Percentiles rank a stretch among this genome's conserved stretches.
Evolutionary conservation across 2,113 vertebrate genomes (phyloP).

Genomic region (Dasyurus viverrinus): DNA sequence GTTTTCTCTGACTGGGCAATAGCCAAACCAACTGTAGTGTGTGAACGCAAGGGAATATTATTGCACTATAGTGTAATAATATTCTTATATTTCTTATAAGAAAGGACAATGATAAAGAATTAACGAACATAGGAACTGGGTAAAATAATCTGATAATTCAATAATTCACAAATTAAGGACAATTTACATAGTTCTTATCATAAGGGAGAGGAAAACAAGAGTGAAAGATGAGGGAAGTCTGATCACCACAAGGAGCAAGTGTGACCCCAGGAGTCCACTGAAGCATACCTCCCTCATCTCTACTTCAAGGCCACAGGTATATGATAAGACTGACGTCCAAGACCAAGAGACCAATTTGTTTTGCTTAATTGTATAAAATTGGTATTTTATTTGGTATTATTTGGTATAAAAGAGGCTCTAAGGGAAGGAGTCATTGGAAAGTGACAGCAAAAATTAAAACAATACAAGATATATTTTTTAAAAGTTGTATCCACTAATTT

Average conservation of each 20-base stretch:
- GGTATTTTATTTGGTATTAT: not conserved
- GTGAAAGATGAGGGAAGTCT: not conserved
- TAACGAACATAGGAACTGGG: not conserved
- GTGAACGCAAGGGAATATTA: not conserved
- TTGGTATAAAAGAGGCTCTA: not conserved
- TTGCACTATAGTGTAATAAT: not conserved
- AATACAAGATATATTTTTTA: not conserved
- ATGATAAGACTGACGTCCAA: not conserved
- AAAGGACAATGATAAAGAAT: not conserved
- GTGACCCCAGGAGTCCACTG: not conserved
- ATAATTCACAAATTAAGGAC: not conserved
- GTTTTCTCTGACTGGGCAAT: not conserved
- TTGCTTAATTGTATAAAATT: not conserved
- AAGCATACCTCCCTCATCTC: not conserved
- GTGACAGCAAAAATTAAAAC: not conserved
- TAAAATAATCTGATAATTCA: not conserved
- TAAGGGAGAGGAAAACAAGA: not conserved
- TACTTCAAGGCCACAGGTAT: not conserved
- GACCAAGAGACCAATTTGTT: not conserved
- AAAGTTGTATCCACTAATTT: not conserved
- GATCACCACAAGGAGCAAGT: not conserved
- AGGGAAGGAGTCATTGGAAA: not conserved
- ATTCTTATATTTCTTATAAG: not conserved
- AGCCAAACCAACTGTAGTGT: not conserved
- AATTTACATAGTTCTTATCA: not conserved